These are phyloP conservation scores for Parauchenoglanis punctatus DNA, from an alignment of 2,797 vertebrate species.

Conservation along the genomic window DNA sequence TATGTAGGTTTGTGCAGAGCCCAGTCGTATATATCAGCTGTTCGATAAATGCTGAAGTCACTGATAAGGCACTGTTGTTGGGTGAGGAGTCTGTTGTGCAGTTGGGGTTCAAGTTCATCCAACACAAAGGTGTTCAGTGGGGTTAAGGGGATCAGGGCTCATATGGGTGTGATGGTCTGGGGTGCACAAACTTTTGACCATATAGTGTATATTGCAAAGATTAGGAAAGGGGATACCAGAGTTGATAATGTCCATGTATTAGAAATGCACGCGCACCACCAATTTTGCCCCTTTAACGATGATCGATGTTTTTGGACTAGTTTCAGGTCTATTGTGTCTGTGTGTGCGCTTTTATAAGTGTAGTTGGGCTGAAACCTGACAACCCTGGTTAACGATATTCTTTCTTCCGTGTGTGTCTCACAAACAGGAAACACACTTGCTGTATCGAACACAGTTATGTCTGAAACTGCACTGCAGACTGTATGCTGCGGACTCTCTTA, in stretches of 20 bases:
- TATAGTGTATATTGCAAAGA: no score
- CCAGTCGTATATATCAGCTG: background rate
- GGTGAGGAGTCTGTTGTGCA: no score
- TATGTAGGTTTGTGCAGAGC: background rate
- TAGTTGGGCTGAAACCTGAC: background rate
- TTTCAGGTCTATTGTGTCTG: background rate
- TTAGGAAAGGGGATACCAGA: no score
- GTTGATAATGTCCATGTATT: background rate
- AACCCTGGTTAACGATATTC: background rate
- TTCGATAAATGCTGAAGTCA: background rate
- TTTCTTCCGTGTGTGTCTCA: background rate
- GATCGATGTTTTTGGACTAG: background rate
- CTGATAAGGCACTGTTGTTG: no score
- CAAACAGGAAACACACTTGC: background rate
- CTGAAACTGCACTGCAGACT: background rate
- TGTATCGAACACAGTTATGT: background rate
- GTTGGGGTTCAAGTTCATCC: no score
- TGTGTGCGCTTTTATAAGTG: background rate
- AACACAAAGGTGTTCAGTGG: no score
- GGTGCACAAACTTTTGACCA: no score
- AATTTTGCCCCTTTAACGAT: background rate
- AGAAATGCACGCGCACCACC: background rate
- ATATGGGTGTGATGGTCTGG: no score
- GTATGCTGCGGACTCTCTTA: background rate
- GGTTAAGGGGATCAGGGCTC: no score